Conservation (phyloP, 2,113 vertebrate genomes). For the Leptocoma aspasia region DNA sequence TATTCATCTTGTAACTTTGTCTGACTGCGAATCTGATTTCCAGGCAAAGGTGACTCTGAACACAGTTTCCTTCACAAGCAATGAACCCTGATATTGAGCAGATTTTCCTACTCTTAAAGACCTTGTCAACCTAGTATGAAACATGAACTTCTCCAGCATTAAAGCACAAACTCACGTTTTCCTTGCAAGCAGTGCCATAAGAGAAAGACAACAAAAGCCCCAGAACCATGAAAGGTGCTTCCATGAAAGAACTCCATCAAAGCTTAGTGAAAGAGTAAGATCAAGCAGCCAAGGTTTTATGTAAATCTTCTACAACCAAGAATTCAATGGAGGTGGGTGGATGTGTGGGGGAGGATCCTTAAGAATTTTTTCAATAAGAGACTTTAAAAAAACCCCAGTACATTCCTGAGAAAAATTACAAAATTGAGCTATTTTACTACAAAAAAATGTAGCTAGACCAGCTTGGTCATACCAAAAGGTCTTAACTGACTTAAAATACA, state of each 20-base stretch:
- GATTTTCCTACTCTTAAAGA: neutral
- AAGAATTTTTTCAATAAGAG: neutral
- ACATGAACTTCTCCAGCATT: neutral
- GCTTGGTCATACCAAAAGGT: neutral
- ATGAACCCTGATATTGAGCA: neutral
- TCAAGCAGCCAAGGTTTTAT: neutral
- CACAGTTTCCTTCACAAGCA: neutral
- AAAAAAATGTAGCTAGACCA: neutral
- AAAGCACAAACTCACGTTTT: neutral
- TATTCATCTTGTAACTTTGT: neutral
- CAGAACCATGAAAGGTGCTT: neutral
- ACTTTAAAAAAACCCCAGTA: neutral
- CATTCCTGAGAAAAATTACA: neutral
- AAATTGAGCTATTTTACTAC: neutral
- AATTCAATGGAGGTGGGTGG: neutral
- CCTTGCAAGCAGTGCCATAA: neutral
- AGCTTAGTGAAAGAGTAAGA: neutral
- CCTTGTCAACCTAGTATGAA: neutral
- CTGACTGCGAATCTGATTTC: neutral
- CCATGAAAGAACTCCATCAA: neutral
- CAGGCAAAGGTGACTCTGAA: neutral
- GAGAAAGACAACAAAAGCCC: neutral
- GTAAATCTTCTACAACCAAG: neutral
- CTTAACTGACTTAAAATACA: neutral
- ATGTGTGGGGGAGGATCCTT: neutral